Base-by-base conservation (phyloP, 2,888 invertebrate species). In the Pollenia amentaria region DNA sequence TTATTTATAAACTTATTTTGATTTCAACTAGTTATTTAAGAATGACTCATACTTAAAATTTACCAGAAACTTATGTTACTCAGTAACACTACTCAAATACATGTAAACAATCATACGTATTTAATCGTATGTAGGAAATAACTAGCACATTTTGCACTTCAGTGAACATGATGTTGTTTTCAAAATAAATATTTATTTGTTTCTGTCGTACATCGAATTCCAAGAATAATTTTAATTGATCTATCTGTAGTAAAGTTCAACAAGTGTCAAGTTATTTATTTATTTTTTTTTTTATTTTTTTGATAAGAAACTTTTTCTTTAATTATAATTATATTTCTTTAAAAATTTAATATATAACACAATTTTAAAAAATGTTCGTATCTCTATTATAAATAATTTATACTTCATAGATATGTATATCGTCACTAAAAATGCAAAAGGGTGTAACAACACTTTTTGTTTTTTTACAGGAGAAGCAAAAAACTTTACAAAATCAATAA, bases 201-300 rank as follows among this genome's bases (percentile, higher is more conserved):
- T 42, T 9, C 12, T 38, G 1, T 44, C 48, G 48, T 48, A 48
- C 51, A 62, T 44, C 12, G 29, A 44, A 55, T 64, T 72, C 55
- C 51, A 21, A 60, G 57, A 40, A 40, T 14, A 21, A 48, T n/a
- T 51, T 51, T 0, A 48, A 9, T 18, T 62, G 38, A 60, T 48
- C 48, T 60, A 4, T 48, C 18, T 38, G 38, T 46, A 38, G 21
- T 57, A 57, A 10, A 81, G 80, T 57, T 81, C 73, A 73, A 9
- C n/a, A n/a, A 67, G 46, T 46, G 73, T 81, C 80, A 81, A 38
- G 16, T 18, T 14, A 12, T 29, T 44, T n/a, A n/a, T n/a, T n/a
- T n/a, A n/a, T n/a, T 7, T 64, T 46, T 46, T 67, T 46, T 60
- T 48, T 60, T 64, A 14, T 80, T 80, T 80, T 65, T 42, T 48